Percentiles rank a stretch among this genome's conserved stretches.
Evolutionary conservation across 1,140 invertebrate genomes (phyloP).

Genomic region (Aphaenogaster ashmeadi): DNA sequence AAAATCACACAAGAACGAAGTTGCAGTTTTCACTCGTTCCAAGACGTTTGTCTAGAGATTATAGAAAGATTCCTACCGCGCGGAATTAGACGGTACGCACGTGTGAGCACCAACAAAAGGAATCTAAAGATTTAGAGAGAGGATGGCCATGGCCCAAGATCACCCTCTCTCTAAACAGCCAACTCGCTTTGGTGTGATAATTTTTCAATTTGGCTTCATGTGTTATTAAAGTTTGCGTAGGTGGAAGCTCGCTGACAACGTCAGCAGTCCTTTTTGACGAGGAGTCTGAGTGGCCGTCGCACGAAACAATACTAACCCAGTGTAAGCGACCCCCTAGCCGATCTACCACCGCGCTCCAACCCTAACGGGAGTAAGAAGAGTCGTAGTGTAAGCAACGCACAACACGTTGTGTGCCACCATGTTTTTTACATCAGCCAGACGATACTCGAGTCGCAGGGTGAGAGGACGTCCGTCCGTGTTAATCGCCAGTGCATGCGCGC

Average conservation of each 20-base stretch:
- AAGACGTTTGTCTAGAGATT: not conserved
- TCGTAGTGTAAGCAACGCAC: conserved; percentile 82
- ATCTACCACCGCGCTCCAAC: conserved; percentile 66
- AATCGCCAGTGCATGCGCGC: conserved; percentile 66
- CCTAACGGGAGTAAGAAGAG: conserved; percentile 80
- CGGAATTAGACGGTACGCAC: conserved; percentile 46
- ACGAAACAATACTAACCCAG: conserved; percentile 80
- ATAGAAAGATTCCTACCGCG: not conserved
- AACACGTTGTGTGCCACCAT: conserved; percentile 80
- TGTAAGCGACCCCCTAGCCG: conserved; percentile 49
- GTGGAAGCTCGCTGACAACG: conserved; percentile 67
- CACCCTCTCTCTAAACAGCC: conserved; percentile 84
- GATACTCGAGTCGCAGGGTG: conserved; percentile 81
- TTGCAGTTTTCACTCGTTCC: not conserved
- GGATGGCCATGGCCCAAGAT: not conserved
- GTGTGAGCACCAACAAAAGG: conserved; percentile 23
- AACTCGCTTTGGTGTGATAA: conserved; percentile 84
- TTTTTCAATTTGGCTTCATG: conserved; percentile 87
- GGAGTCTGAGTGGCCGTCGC: conserved; percentile 80
- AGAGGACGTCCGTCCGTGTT: conserved; percentile 68
- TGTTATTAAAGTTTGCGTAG: conserved; percentile 82
- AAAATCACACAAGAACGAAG: not conserved
- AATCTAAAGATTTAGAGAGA: conserved; percentile 17
- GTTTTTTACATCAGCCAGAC: conserved; percentile 87
- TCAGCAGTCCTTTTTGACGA: conserved; percentile 81